These are phyloP conservation scores for Oppia nitens DNA, from an alignment of 1,140 invertebrate genomes.

Conservation along the genomic window DNA sequence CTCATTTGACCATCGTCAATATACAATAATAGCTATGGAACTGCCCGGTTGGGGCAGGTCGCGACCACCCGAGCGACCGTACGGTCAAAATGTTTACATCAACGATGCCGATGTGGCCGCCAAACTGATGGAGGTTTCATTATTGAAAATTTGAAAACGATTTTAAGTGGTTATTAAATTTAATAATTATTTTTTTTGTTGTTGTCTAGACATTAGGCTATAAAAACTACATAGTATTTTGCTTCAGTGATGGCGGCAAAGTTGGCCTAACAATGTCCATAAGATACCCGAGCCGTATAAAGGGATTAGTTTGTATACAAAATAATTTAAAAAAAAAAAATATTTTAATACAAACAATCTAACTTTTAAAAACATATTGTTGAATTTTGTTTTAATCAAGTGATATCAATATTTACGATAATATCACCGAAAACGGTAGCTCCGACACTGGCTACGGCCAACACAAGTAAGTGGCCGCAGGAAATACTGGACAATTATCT, in stretches of 20 bases:
- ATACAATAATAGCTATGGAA: constrained; percentile 13
- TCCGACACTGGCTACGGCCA: not conserved
- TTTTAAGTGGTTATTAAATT: not conserved
- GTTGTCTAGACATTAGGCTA: constrained; percentile 37
- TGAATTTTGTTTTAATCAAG: not conserved
- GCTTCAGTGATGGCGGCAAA: constrained; percentile 78
- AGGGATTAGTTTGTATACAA: too few species aligned
- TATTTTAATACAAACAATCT: not conserved
- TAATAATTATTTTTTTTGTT: not conserved
- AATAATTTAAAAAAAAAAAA: not conserved
- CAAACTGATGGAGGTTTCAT: constrained; percentile 9
- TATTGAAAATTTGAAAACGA: not conserved
- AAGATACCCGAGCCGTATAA: too few species aligned
- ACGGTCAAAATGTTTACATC: constrained; percentile 4
- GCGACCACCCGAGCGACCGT: constrained; percentile 12
- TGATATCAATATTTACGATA: too few species aligned
- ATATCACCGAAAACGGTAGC: not conserved
- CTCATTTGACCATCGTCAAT: constrained; percentile 5
- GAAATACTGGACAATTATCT: not conserved
- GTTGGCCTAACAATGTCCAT: constrained; percentile 49
- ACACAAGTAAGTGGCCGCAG: not conserved
- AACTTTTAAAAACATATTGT: too few species aligned
- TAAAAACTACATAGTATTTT: constrained; percentile 53
- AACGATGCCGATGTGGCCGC: constrained; percentile 1
- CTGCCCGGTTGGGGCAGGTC: constrained; percentile 13